These are phyloP conservation scores for Drosophila tripunctata DNA, from an alignment of 2,888 invertebrate genomes.

Conservation along the genomic window DNA sequence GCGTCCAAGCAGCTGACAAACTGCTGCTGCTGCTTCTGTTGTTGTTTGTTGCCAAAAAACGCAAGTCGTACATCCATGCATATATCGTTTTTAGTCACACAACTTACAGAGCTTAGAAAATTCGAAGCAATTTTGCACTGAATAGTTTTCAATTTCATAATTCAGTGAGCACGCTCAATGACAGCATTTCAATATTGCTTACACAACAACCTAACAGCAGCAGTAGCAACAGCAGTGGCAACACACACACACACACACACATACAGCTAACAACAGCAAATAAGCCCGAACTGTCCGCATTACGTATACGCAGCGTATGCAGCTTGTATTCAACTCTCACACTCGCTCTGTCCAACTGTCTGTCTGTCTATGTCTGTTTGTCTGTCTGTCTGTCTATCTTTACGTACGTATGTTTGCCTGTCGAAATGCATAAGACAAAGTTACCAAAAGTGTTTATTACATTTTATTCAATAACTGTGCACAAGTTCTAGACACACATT, in stretches of 20 bases:
- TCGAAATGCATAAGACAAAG: slow-evolving; percentile 72
- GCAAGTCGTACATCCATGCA: not conserved
- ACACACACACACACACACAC: slow-evolving; percentile 8
- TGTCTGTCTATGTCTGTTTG: not conserved
- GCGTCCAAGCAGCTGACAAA: slow-evolving; percentile 69
- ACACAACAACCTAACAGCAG: slow-evolving; percentile 46
- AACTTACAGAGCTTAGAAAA: slow-evolving; percentile 59
- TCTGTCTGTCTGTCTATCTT: not conserved
- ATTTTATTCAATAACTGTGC: slow-evolving; percentile 74
- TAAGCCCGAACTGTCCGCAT: slow-evolving; percentile 53
- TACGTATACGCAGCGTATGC: slow-evolving; percentile 69
- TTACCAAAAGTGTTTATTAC: slow-evolving; percentile 78
- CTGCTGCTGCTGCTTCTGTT: slow-evolving; percentile 44
- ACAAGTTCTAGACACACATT: slow-evolving; percentile 28
- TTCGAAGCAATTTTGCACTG: slow-evolving; percentile 75
- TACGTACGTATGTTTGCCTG: not conserved
- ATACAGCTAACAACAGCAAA: slow-evolving; percentile 42
- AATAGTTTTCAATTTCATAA: slow-evolving; percentile 83
- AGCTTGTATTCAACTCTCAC: slow-evolving; percentile 22
- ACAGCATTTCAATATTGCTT: slow-evolving; percentile 77
- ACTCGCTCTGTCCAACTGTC: slow-evolving; percentile 5
- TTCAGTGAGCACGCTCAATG: slow-evolving; percentile 81
- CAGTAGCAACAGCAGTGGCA: slow-evolving; percentile 13
- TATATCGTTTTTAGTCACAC: slow-evolving; percentile 10
- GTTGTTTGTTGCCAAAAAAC: slow-evolving; percentile 24